These are phyloP conservation scores for Pachyrhynchus sulphureomaculatus DNA, from an alignment of 1,140 invertebrate species.

Conservation along the genomic window DNA sequence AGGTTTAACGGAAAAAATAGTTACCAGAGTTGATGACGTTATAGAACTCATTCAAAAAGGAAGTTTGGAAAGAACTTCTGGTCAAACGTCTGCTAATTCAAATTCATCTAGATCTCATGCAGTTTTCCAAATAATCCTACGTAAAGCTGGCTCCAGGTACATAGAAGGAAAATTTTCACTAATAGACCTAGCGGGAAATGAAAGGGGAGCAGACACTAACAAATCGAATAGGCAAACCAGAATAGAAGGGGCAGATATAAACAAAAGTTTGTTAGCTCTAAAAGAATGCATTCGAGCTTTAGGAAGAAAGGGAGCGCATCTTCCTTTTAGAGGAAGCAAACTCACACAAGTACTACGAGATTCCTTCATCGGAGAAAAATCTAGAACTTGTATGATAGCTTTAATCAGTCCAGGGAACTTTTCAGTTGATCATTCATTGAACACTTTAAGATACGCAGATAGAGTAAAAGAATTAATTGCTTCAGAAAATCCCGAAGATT, in stretches of 20 bases:
- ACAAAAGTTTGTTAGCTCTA: conserved; percentile 93
- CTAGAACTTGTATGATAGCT: conserved; percentile 98
- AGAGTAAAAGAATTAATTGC: conserved; percentile 89
- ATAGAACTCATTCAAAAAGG: conserved; percentile 83
- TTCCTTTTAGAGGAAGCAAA: conserved; percentile 97
- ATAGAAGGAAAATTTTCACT: conserved; percentile 94
- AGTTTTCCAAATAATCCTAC: conserved; percentile 83
- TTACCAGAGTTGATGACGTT: conserved; percentile 85
- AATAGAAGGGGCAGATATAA: conserved; percentile 99
- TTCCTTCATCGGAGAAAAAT: conserved; percentile 98
- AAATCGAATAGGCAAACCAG: conserved; percentile 93
- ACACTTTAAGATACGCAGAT: conserved; percentile 96
- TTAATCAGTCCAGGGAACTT: conserved; percentile 95
- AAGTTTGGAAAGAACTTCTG: conserved; percentile 82
- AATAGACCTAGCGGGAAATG: conserved; percentile 98
- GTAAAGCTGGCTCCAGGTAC: conserved; percentile 69
- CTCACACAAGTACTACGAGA: conserved; percentile 96
- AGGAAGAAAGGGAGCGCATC: conserved; percentile 89
- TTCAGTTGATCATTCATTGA: conserved; percentile 96
- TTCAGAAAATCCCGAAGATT: conserved; percentile 56
- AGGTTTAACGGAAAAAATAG: conserved; percentile 85
- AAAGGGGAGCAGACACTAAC: conserved; percentile 96
- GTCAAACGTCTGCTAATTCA: conserved; percentile 89
- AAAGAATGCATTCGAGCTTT: conserved; percentile 98
- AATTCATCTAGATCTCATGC: conserved; percentile 95